These are phyloP conservation scores for Omphaloscelis lunosa DNA, from an alignment of 2,888 invertebrate genomes.

Conservation along the genomic window DNA sequence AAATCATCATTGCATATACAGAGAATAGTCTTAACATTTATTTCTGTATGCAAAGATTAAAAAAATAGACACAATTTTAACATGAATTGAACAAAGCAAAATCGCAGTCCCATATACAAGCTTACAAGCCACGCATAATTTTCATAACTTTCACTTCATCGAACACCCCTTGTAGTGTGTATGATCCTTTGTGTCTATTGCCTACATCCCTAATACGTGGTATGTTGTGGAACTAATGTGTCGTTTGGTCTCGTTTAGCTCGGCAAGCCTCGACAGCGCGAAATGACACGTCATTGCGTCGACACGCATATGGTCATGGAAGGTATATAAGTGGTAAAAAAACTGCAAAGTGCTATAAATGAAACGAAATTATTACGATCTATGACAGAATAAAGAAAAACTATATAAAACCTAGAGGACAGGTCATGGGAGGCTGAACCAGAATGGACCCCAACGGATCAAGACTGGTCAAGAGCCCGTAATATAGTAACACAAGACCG, in stretches of 20 bases:
- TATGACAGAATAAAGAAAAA: neutral
- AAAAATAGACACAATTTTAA: neutral
- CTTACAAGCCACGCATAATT: neutral
- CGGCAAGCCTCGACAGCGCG: conserved; percentile 44
- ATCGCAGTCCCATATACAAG: too few relatives aligned
- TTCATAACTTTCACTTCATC: neutral
- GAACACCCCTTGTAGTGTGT: neutral
- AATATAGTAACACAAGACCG: too few relatives aligned
- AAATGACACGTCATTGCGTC: conserved; percentile 57
- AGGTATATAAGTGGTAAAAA: neutral
- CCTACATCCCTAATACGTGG: neutral
- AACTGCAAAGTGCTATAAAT: neutral
- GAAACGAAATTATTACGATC: neutral
- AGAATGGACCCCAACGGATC: too few relatives aligned
- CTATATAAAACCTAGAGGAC: too few relatives aligned
- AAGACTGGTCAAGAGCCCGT: too few relatives aligned
- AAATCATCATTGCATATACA: neutral
- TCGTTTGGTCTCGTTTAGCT: conserved; percentile 18
- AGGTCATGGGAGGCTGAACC: too few relatives aligned
- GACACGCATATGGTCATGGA: conserved; percentile 2
- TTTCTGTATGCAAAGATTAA: neutral
- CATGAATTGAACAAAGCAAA: neutral
- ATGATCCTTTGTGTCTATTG: neutral
- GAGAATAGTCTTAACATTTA: too few relatives aligned
- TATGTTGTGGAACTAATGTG: neutral